phyloP scores from a whole-genome alignment of 53 echinoderm and acorn worm genomes.

The Antedon mediterranea region DNA sequence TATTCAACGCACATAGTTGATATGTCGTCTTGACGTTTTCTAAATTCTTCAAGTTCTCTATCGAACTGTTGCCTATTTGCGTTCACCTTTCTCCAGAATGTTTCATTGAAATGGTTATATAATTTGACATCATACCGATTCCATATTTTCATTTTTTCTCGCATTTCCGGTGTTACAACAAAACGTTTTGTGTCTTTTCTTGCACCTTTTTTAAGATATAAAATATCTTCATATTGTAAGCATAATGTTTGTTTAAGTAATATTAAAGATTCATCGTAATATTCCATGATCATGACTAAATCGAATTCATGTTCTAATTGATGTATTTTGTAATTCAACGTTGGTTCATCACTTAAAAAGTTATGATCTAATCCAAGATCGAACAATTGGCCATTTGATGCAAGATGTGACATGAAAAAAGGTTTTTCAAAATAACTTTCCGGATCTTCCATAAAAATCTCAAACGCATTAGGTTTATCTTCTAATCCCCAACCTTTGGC shows the following conservation, averaged over 20 bases:
- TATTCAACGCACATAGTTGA: neutral
- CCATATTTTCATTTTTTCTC: conserved; percentile 15
- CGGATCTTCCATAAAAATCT: conserved; percentile 17
- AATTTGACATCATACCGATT: conserved; percentile 28
- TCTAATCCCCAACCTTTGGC: neutral
- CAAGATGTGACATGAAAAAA: neutral
- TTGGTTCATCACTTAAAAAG: neutral
- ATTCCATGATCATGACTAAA: conserved; percentile 44
- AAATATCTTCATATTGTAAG: conserved; percentile 33
- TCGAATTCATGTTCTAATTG: conserved; percentile 28
- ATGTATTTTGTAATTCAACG: conserved; percentile 12
- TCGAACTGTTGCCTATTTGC: conserved; percentile 24
- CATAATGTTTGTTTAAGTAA: conserved; percentile 27
- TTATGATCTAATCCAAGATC: conserved; percentile 36
- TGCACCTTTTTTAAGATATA: conserved; percentile 24
- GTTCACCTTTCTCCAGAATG: conserved; percentile 29
- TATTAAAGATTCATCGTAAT: conserved; percentile 47
- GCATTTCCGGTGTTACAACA: neutral
- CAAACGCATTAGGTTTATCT: conserved; percentile 8
- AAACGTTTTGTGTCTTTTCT: conserved; percentile 3
- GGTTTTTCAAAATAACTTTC: conserved; percentile 1
- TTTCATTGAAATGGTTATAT: conserved; percentile 41
- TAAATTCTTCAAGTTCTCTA: conserved; percentile 22
- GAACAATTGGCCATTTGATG: conserved; percentile 27
- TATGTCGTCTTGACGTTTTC: neutral